Conservation (phyloP, 2,888 invertebrate genomes). For the Drosophila demipolita region DNA sequence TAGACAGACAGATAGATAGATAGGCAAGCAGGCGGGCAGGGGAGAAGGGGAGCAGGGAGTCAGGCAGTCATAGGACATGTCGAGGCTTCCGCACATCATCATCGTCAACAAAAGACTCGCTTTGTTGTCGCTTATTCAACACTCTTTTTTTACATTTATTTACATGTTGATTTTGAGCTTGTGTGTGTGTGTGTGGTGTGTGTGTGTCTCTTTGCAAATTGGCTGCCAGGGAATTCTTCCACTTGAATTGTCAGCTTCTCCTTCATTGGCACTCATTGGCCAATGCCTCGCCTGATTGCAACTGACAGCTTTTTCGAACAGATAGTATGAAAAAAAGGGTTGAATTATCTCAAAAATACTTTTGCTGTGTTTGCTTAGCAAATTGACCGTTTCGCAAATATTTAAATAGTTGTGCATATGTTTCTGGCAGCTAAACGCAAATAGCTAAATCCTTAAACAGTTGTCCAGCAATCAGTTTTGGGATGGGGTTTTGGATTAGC, state of each 20-base stretch:
- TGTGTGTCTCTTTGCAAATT: constrained; percentile 71
- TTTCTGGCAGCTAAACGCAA: constrained; percentile 42
- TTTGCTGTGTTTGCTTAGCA: constrained; percentile 57
- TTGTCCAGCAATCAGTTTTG: constrained; percentile 1
- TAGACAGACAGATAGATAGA: constrained; percentile 1
- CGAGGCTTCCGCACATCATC: constrained; percentile 74
- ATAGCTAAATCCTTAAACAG: constrained; percentile 7
- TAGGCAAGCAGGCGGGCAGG: background rate
- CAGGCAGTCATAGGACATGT: constrained; percentile 60
- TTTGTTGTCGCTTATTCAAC: constrained; percentile 53
- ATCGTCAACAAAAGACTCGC: constrained; percentile 51
- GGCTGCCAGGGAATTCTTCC: constrained; percentile 77
- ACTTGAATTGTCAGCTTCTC: constrained; percentile 75
- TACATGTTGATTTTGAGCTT: constrained; percentile 65
- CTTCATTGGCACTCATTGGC: constrained; percentile 70
- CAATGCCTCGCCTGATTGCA: constrained; percentile 71
- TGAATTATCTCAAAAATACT: constrained; percentile 25
- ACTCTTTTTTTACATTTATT: constrained; percentile 73
- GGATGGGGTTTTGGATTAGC: background rate
- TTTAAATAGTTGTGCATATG: constrained; percentile 63
- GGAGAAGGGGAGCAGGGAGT: too few relatives aligned
- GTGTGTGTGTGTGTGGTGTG: constrained; percentile 8
- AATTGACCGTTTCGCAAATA: constrained; percentile 78
- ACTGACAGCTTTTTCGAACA: constrained; percentile 74
- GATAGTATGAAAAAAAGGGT: constrained; percentile 57